Conservation (phyloP, 2,113 vertebrate species). For the Phaethon lepturus region DNA sequence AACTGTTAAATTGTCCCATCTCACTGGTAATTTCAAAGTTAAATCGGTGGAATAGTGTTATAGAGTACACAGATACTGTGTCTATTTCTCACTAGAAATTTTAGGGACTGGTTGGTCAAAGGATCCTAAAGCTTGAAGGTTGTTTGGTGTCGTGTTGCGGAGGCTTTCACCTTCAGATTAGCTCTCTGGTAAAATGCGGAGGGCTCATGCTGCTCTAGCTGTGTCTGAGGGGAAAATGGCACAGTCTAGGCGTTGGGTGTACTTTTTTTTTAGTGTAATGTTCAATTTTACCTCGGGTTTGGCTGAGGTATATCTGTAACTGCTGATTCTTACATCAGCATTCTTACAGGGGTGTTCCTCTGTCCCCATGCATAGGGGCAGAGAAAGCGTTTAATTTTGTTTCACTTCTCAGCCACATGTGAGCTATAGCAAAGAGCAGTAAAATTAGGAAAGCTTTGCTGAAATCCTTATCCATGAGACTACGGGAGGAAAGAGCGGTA, state of each 20-base stretch:
- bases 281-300: not conserved
- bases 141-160: not conserved
- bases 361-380: not conserved
- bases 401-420: not conserved
- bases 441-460: not conserved
- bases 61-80: not conserved
- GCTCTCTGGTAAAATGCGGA: not conserved
- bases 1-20: not conserved
- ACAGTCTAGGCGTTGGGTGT: not conserved
- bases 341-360: not conserved
- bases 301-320: not conserved
- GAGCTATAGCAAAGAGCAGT: not conserved
- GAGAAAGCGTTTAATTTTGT: constrained; percentile 12
- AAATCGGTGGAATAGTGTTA: not conserved
- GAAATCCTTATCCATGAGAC: not conserved
- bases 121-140: not conserved
- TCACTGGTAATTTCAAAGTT: not conserved
- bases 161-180: constrained; percentile 32
- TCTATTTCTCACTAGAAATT: not conserved
- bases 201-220: not conserved
- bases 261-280: not conserved
- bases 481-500: not conserved
- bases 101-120: not conserved
- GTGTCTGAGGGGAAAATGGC: not conserved
- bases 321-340: not conserved